These are phyloP conservation scores for Margarornis squamiger DNA, from an alignment of 2,797 vertebrate genomes.

Conservation along the genomic window DNA sequence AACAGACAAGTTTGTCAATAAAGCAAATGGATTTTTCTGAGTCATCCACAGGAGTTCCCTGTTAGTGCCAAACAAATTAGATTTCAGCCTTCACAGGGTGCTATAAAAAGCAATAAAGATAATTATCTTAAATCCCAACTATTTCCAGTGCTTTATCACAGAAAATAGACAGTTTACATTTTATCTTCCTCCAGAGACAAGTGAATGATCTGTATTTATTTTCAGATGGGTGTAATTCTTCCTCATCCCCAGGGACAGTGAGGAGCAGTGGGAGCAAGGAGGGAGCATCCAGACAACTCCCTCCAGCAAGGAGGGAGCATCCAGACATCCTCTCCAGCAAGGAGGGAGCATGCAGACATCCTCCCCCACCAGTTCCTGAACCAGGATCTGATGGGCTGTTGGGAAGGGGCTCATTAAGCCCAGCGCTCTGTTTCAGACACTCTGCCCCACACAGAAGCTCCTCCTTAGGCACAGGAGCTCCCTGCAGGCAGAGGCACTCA, in stretches of 20 bases:
- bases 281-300: not conserved
- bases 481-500: not conserved
- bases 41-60: constrained; percentile 31
- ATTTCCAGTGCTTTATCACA: constrained; percentile 41
- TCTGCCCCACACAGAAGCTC: not conserved
- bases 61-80: constrained; percentile 27
- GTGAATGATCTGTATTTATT: constrained; percentile 14
- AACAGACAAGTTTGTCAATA: constrained; percentile 35
- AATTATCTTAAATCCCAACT: constrained; percentile 57
- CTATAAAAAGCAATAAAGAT: constrained; percentile 58
- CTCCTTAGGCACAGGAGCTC: not conserved
- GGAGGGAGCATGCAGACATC: not conserved
- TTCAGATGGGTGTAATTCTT: not conserved
- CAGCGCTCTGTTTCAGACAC: not conserved
- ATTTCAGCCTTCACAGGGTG: constrained; percentile 32
- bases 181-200: constrained; percentile 36
- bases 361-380: not conserved
- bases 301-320: not conserved
- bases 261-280: not conserved
- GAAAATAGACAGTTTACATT: constrained; percentile 10
- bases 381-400: not conserved
- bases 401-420: not conserved
- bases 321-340: not conserved
- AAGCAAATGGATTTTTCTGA: constrained; percentile 36
- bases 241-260: accelerated